Base-by-base conservation (phyloP, 2,113 vertebrate genomes). In the Mesocricetus auratus region DNA sequence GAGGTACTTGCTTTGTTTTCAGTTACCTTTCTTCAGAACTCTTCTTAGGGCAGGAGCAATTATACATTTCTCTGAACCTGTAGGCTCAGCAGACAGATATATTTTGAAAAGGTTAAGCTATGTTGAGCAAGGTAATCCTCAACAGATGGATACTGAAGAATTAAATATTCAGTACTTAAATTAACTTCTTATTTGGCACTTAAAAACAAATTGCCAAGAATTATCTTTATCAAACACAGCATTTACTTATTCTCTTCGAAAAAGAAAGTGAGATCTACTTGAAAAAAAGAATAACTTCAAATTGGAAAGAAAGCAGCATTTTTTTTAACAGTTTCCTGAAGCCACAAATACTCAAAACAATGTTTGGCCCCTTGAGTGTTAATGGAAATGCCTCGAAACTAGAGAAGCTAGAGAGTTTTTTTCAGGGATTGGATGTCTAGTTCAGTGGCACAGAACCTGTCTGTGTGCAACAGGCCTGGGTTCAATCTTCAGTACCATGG, bases 121-220 rank as follows among this genome's bases (percentile, higher is more conserved):
- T 95, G 90, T 96, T 97, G 97, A 96, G 92, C 92, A 96, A 96
- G 69, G 56, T 96, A 97, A 98, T 96, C 93, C 95, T 96, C 77
- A 66, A 92, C 90, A 94, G 58, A 96, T 24, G 15, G 85, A 92
- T 97, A 74, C 87, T 60, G 85, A 26, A 95, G 85, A 96, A 95
- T 93, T 97, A 96, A 96, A 94, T 93, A 96, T 94, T 96, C 85
- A 47, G 50, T 71, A 64, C 95, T 96, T 96, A 96, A 96, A 96
- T 96, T 95, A 95, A 97, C 96, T 97, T 96, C 82, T 95, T 96
- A 97, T 96, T 97, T 97, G 88, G 87, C 93, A 96, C 94, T 95
- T 94, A 95, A 36, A 90, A 94, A 97, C 93, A 97, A 98, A 97
- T 96, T 96, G 93, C 85, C 85, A 93, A 97, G 93, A 97, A 94